Evolutionary conservation across 2,888 invertebrate genomes (phyloP), one percentile per base, ranked within the genome.

Genomic region (Spodoptera littoralis): DNA sequence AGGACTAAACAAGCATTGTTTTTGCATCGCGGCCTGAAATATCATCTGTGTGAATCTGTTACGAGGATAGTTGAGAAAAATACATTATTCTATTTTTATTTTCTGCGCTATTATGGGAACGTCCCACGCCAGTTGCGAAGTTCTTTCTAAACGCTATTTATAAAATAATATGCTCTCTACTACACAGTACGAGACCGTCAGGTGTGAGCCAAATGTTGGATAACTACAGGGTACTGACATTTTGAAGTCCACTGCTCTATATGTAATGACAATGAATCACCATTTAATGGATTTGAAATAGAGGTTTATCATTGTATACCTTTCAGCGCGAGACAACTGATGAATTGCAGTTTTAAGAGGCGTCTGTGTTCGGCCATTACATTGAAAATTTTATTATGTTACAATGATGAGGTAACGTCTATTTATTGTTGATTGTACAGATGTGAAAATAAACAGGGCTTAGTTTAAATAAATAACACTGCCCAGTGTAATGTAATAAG

Each of bases 91-190:
- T 88, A 87, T 87, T 84, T 86, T 79, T 82, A 81, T 79, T 66
- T 64, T 69, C 47, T 61, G 59, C 56, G 78, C 73, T 85, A 84
- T 85, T 82, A 80, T 75, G 63, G 74, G 65, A 76, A 65, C 82
- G 56, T 85, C 87, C 84, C 84, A 88, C 87, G 87, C 78, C 52
- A 70, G 79, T 84, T 81, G 85, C 83, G 77, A 82, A 83, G 77
- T 82, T 81, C 80, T 85, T 84, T 86, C 82, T 76, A 77, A 76
- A 84, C 74, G 79, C 77, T 81, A 81, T 81, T 78, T 72, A 71
- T 75, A 77, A 70, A 63, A 59, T 56, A 53, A 56, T 66, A 65
- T 70, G 62, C 70, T 75, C 58, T 70, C 36, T 60, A 69, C 63
- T 66, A 70, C 50, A 66, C 53, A 60, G 63, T 67, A 68, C 47